Conservation (phyloP, 1,140 invertebrate species). For the Oreohelix idahoensis region DNA sequence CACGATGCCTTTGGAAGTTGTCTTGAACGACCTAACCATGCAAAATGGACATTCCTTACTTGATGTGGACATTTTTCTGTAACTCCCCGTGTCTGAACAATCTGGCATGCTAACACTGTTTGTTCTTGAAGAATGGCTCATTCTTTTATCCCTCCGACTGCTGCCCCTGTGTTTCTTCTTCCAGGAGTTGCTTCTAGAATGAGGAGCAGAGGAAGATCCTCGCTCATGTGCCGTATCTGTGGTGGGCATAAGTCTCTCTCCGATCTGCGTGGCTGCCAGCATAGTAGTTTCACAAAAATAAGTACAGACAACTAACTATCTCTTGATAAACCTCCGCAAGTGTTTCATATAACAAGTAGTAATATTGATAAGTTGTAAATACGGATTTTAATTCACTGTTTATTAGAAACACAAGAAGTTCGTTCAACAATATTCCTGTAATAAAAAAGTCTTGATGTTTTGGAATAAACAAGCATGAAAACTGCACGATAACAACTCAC, state of each 20-base stretch:
- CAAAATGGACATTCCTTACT: constrained; percentile 29
- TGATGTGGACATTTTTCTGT: background rate
- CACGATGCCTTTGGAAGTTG: constrained; percentile 34
- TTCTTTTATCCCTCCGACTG: constrained; percentile 15
- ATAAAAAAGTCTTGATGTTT: background rate
- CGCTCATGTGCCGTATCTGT: background rate
- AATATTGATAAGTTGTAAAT: background rate
- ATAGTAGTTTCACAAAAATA: background rate
- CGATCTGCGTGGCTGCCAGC: background rate
- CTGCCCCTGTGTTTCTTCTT: constrained; percentile 21
- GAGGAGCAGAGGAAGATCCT: constrained; percentile 14
- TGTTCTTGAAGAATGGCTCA: background rate
- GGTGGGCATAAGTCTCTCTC: background rate
- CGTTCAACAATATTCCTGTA: background rate
- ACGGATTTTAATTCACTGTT: background rate
- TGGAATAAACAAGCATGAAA: background rate
- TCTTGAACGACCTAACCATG: constrained; percentile 36
- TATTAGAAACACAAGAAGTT: background rate
- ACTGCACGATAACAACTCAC: background rate
- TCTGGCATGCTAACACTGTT: constrained; percentile 34
- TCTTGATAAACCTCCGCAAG: background rate
- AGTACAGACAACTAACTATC: background rate
- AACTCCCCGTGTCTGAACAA: background rate
- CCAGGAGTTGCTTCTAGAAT: constrained; percentile 29
- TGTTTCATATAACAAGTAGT: background rate